Evolutionary conservation across 1,140 invertebrate genomes (phyloP).

Genomic region (Brachionus paranguensis): DNA sequence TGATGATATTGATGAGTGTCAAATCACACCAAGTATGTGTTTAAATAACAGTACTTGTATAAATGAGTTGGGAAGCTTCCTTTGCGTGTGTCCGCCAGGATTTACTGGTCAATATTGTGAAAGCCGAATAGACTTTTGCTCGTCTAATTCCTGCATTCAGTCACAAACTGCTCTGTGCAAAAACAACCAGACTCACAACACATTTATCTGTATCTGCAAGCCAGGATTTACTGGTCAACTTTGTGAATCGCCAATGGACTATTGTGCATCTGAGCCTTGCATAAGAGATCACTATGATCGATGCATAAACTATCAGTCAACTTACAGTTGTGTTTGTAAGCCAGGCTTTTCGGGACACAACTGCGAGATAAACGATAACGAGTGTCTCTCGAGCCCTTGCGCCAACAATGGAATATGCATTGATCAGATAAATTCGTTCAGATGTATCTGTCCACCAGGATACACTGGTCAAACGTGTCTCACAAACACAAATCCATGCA

Average conservation of each 20-base stretch:
- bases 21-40: not conserved
- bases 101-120: constrained; percentile 65
- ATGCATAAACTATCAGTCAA: constrained; percentile 76
- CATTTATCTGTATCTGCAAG: constrained; percentile 40
- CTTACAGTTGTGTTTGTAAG: constrained; percentile 45
- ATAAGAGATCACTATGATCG: constrained; percentile 65
- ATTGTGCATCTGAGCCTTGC: constrained; percentile 41
- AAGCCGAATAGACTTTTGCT: constrained; percentile 68
- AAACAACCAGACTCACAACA: not conserved
- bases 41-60: constrained; percentile 45
- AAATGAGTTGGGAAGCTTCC: constrained; percentile 47
- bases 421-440: constrained; percentile 52
- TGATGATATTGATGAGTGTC: constrained; percentile 38
- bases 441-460: constrained; percentile 47
- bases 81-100: constrained; percentile 40
- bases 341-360: constrained; percentile 42
- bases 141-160: constrained; percentile 63
- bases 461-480: constrained; percentile 43
- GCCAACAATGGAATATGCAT: constrained; percentile 77
- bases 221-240: constrained; percentile 41
- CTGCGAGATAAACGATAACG: constrained; percentile 60
- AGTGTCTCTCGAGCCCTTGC: constrained; percentile 77
- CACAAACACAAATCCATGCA: constrained; percentile 11
- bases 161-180: constrained; percentile 14
- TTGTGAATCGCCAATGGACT: constrained; percentile 43